These are phyloP conservation scores for Drosophila melanica DNA, from an alignment of 1,140 invertebrate species.

Conservation along the genomic window DNA sequence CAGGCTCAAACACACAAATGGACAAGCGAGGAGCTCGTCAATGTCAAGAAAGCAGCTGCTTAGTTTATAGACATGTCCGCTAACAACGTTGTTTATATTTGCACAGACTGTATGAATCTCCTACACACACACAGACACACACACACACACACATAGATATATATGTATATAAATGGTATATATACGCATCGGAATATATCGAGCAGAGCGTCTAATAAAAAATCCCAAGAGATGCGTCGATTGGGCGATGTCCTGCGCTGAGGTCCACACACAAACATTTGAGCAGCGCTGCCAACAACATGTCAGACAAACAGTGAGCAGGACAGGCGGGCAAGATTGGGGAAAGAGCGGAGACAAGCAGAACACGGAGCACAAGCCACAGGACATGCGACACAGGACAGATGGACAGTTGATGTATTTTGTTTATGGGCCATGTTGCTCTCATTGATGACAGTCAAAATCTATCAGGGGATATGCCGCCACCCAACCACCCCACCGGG, in stretches of 20 bases:
- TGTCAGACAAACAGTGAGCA: conserved; percentile 34
- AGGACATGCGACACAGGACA: conserved; percentile 29
- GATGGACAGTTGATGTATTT: conserved; percentile 72
- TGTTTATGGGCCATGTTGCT: conserved; percentile 70
- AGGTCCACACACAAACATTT: conserved; percentile 68
- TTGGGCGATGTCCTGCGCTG: conserved; percentile 31
- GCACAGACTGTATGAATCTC: neutral
- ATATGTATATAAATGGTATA: neutral
- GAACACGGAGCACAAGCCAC: conserved; percentile 24
- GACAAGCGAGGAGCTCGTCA: conserved; percentile 41
- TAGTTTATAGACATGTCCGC: conserved; percentile 56
- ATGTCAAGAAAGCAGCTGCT: conserved; percentile 41
- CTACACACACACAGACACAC: conserved; percentile 7
- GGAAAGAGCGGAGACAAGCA: neutral
- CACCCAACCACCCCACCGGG: too few species aligned
- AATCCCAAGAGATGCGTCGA: conserved; percentile 48
- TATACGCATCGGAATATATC: neutral
- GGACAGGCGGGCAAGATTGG: neutral
- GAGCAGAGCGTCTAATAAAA: conserved; percentile 60
- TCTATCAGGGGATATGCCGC: conserved; percentile 25
- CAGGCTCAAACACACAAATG: conserved; percentile 36
- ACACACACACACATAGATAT: neutral
- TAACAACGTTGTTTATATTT: conserved; percentile 66
- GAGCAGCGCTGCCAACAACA: conserved; percentile 70
- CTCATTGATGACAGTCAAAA: conserved; percentile 74